Percentiles rank a stretch among this genome's conserved stretches.
phyloP scores from a whole-genome alignment of 2,888 invertebrate genomes.

The Plagodis dolabraria region DNA sequence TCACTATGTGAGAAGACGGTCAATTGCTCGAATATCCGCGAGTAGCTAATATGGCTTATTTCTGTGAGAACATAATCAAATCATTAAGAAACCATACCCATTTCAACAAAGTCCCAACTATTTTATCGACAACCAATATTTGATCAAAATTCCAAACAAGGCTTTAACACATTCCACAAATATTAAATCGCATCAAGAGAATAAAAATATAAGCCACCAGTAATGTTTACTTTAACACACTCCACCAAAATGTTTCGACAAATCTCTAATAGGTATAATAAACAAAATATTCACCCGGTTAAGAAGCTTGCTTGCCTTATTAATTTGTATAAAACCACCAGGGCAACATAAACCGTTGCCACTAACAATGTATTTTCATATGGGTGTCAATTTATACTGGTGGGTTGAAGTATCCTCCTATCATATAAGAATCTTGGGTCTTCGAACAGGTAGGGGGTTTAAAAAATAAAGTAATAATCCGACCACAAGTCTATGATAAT shows the following conservation, averaged over 20 bases:
- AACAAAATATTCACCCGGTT: conserved; percentile 81
- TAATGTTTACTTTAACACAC: conserved; percentile 73
- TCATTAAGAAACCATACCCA: background rate
- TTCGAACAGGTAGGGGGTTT: conserved; percentile 76
- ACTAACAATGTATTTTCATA: background rate
- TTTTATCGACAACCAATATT: conserved; percentile 54
- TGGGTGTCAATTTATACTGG: conserved; percentile 54
- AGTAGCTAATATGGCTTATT: too few species aligned
- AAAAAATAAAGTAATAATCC: conserved; percentile 83
- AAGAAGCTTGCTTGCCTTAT: conserved; percentile 82
- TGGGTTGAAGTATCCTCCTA: conserved; percentile 59
- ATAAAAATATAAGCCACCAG: conserved; percentile 57
- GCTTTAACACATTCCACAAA: conserved; percentile 65
- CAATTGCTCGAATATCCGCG: too few species aligned
- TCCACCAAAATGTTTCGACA: conserved; percentile 77
- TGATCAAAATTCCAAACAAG: conserved; percentile 59
- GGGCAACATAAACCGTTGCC: conserved; percentile 36
- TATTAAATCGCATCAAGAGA: conserved; percentile 55
- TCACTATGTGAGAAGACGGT: too few species aligned
- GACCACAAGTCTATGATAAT: conserved; percentile 80
- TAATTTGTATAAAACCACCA: conserved; percentile 70
- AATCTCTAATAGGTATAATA: conserved; percentile 83
- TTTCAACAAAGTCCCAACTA: conserved; percentile 6
- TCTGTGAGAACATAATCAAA: too few species aligned
- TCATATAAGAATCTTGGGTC: conserved; percentile 68